Percentiles rank a stretch among this genome's conserved stretches.
Conservation (phyloP, 2,113 vertebrate species). For the Sus scrofa region DNA sequence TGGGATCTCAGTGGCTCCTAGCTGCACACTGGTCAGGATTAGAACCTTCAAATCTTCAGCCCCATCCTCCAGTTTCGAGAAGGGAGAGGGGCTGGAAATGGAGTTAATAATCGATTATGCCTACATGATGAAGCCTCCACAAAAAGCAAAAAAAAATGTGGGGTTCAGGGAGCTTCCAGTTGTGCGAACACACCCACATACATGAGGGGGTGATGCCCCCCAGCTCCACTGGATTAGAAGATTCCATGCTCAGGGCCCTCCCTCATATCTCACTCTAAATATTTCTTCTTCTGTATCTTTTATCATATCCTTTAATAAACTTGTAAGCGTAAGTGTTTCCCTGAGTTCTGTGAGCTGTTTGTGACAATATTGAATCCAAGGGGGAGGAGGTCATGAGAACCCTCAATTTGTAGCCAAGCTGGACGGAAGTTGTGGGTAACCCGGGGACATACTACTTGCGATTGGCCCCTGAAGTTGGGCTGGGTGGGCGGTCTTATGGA, state of each 20-base stretch:
- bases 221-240: neutral
- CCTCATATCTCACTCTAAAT: no score
- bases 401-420: neutral
- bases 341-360: neutral
- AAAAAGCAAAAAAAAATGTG: neutral
- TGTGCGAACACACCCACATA: neutral
- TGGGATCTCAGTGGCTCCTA: neutral
- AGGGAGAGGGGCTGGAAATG: neutral
- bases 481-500: neutral
- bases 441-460: neutral
- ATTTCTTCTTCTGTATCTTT: neutral
- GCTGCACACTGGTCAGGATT: neutral
- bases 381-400: neutral
- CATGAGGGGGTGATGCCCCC: neutral
- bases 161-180: neutral
- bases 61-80: neutral
- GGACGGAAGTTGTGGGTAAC: neutral
- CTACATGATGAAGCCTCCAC: neutral
- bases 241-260: neutral
- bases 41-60: neutral
- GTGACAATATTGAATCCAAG: neutral
- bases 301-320: neutral
- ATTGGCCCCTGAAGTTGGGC: neutral
- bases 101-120: neutral
- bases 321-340: neutral